Evolutionary conservation across 2,888 invertebrate species (phyloP), one percentile per base, ranked within the genome.

Genomic region (Microctonus hyperodae): DNA sequence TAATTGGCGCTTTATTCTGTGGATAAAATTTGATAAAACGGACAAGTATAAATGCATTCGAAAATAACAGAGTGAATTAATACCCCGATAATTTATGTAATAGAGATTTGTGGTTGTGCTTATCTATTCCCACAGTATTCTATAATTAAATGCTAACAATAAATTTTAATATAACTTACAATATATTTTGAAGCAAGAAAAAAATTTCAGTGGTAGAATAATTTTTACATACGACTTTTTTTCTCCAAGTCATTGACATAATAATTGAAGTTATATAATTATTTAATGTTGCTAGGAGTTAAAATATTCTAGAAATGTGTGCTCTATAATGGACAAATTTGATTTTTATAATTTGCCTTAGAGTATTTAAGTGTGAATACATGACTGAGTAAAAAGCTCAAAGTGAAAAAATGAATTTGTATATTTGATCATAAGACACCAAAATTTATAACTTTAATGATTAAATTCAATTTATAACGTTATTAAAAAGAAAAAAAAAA

Each of bases 361-460:
- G n/a, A n/a, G 2, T 7, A 25, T 31, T 11, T 25, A 31, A 48
- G 31, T 31, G 0, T 58, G 58, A 44, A 44, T 48, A 22, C 13
- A 48, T 40, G 59, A 60, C 40, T 48, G 48, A 31, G 28, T 28
- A 31, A n/a, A 25, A 44, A 25, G 48, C 59, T 48, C 59, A 60
- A 60, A 11, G 11, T 13, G 6, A 16, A 35, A 35, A 35, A 35
- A 9, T 1, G 9, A 37, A 58, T 58, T 58, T 23, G 7, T 40
- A 23, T 40, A 23, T 37, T 58, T 2, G 13, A 58, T 28, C 40
- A 6, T 25, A 37, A 58, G 51, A 16, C 37, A 37, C 40, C 35
- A 58, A 58, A 58, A 58, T 23, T 23, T 40, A 25, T 9, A 37
- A 58, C 5, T 37, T n/a, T n/a, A n/a, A n/a, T n/a, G n/a, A n/a